Base-by-base conservation (phyloP, 2,797 vertebrate genomes). In the Muraenolepis orangiensis region DNA sequence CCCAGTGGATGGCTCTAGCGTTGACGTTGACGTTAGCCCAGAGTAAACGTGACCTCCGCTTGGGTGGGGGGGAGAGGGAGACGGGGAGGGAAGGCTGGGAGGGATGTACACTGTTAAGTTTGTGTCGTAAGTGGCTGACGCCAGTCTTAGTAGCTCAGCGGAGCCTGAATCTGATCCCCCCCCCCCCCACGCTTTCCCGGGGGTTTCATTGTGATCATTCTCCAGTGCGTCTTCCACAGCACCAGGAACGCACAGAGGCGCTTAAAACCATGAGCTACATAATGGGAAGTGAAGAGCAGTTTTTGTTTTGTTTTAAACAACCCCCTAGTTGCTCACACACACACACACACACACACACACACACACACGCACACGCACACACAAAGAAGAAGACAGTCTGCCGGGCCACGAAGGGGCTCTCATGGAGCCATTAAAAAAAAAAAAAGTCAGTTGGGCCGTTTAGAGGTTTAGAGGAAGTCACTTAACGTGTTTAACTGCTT, bases 391-490 rank as follows among this genome's bases (percentile, higher is more conserved):
- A n/a, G n/a, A n/a, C n/a, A n/a, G n/a, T n/a, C n/a, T n/a, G n/a
- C n/a, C n/a, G n/a, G 42, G 42, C 18, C 42, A 18, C 42, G 42
- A 18, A 57, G 51, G 51, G 51, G 51, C 73, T 61, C 3, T 77
- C 69, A 30, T 76, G 69, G 78, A 83, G 84, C 79, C 66, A 72
- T 85, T 90, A 78, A 51, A 81, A 88, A 80, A n/a, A n/a, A n/a
- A n/a, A n/a, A 85, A 88, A 81, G 86, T 76, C 81, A 81, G 85
- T 85, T 83, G 78, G 86, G 86, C 86, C 86, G 83, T 89, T 91
- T 83, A 83, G 82, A 85, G 81, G 86, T 89, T 91, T 83, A 84
- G 82, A 86, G 82, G 86, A 90, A 89, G 88, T 87, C 80, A 78
- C 85, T 87, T 85, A 88, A 88, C 88, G 86, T 84, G 90, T 91